Base-by-base conservation (phyloP, 2,797 vertebrate species). In the Crocodylus rhombifer region DNA sequence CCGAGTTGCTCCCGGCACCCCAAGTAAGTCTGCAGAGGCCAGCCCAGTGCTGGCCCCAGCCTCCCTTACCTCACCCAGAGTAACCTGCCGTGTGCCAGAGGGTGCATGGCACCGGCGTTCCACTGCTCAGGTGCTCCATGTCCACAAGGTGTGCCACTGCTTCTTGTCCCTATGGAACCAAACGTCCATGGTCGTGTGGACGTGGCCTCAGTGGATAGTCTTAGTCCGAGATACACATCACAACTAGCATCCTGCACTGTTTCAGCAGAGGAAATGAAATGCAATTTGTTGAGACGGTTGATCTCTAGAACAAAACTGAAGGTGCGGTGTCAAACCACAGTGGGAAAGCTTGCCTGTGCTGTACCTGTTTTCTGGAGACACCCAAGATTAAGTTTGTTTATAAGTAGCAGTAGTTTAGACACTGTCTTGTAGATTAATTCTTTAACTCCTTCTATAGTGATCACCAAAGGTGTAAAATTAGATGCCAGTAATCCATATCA, bases 241-340 rank as follows among this genome's bases (percentile, higher is more conserved):
- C 30, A 69, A 20, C 33, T 36, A 9, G 33, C 30, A 69, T 12
- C 18, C 30, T 13, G 6, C 23, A 7, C 13, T 33, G 30, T 36
- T 69, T 36, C 33, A 69, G 23, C 33, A 25, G 21, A 42, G 18
- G 33, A 42, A 42, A 42, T 42, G 8, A 71, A 21, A 42, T 71
- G 20, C 20, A 71, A 71, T 42, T 21, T 7, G 67, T 9, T 28
- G 51, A 15, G 25, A 75, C 56, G 7, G 51, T 71, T 71, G 33
- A 36, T 69, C 30, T 21, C 12, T 56, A 28, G 28, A n/a, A 2
- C 2, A 3, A 11, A n/a, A 10, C 5, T 16, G 14, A 3, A n/a
- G 42, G n/a, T 12, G 1, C 8, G 1, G 14, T 0, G 3, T 42
- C 1, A 14, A 51, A 0, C 28, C 30, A n/a, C 0, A 5, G 61